phyloP scores from a whole-genome alignment of 2,113 vertebrate species.

The Anthoscopus minutus region DNA sequence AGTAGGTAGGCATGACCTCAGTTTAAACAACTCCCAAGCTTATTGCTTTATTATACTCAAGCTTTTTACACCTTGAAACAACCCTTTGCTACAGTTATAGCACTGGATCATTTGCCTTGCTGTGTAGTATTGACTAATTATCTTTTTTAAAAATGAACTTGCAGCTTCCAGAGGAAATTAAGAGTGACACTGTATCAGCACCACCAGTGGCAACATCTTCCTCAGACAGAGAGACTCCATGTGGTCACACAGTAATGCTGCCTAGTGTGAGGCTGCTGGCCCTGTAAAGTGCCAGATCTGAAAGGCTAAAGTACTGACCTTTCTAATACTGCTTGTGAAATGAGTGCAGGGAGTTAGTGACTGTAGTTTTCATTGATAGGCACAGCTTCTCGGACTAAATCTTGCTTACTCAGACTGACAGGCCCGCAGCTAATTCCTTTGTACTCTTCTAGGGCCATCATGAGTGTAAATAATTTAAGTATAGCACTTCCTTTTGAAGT shows the following conservation, averaged over 20 bases:
- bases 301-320: neutral
- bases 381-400: neutral
- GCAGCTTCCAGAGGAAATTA: neutral
- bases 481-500: accelerated
- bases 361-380: neutral
- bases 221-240: neutral
- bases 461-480: neutral
- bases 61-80: neutral
- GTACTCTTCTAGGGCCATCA: neutral
- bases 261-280: neutral
- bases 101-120: neutral
- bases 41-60: neutral
- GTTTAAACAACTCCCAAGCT: neutral
- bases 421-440: neutral
- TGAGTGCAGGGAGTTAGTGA: neutral
- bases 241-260: neutral
- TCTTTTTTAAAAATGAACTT: neutral
- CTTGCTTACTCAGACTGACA: neutral
- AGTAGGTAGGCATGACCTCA: neutral
- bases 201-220: neutral
- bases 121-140: neutral
- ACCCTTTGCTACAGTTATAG: neutral
- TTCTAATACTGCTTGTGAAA: neutral
- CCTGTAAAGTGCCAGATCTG: neutral
- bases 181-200: neutral